A percentile compares a stretch with the other conserved stretches of the same genome.
These are phyloP conservation scores for Nothobranchius furzeri DNA, from an alignment of 2,113 vertebrate genomes.

Conservation along the genomic window DNA sequence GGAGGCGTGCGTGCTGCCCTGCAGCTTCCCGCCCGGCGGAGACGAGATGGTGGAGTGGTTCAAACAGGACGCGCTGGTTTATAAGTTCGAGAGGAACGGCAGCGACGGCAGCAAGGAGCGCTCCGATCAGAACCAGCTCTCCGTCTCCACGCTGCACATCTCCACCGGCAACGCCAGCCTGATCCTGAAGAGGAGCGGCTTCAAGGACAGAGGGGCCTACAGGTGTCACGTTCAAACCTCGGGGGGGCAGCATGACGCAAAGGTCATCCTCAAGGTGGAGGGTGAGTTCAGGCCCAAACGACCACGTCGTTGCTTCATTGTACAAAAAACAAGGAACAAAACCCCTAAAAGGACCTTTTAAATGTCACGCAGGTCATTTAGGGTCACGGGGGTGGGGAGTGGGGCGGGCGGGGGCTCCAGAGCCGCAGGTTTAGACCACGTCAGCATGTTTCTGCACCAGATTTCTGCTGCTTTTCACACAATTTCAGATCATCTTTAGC, in stretches of 20 bases:
- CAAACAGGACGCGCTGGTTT: constrained; percentile 58
- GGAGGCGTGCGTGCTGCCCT: constrained; percentile 79
- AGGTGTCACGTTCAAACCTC: constrained; percentile 72
- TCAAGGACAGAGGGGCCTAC: constrained; percentile 78
- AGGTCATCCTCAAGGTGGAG: constrained; percentile 68
- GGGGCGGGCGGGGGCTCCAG: too few relatives aligned
- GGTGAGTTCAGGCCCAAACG: constrained; percentile 65
- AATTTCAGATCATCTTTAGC: too few relatives aligned
- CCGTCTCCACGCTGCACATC: constrained; percentile 51
- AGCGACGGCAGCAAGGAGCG: constrained; percentile 3
- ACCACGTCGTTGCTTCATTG: too few relatives aligned
- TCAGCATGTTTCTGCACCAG: too few relatives aligned
- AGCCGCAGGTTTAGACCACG: too few relatives aligned
- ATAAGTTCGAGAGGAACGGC: constrained; percentile 57
- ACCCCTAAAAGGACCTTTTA: too few relatives aligned
- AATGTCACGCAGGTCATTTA: too few relatives aligned
- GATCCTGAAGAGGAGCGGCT: constrained; percentile 52
- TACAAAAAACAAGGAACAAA: too few relatives aligned
- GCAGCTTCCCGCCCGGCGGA: constrained; percentile 66
- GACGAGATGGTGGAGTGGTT: constrained; percentile 78
- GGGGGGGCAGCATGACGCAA: constrained; percentile 6
- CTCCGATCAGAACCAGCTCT: constrained; percentile 40
- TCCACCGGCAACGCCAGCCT: constrained; percentile 80
- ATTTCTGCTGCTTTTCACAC: too few relatives aligned
- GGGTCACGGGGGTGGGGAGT: too few relatives aligned